Base-by-base conservation (phyloP, 2,888 invertebrate species). In the Nebria brevicollis region DNA sequence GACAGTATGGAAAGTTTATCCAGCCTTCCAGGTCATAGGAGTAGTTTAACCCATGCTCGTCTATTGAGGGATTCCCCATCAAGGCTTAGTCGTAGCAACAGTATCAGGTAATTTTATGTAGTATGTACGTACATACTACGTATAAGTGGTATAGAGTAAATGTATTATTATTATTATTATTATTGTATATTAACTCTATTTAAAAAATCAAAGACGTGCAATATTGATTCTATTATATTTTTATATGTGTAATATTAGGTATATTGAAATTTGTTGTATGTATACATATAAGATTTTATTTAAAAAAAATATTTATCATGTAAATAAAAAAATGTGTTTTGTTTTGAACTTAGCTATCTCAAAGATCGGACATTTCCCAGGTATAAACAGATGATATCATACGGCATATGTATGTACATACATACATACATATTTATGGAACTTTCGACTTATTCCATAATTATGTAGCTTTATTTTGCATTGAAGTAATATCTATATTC, bases 291-390 rank as follows among this genome's bases (percentile, higher is more conserved):
- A 54, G 54, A 54, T 54, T 54, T 54, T 4, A 34, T 34, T 34
- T 54, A 8, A 13, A 54, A 54, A 54, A 54, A 54, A 54, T 13
- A 11, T 54, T 8, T 54, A 54, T 34, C 54, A 54, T 54, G 54
- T 54, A 54, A 54, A 54, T 54, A 54, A 54, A 54, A 11, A 3
- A 54, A 77, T 81, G 77, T 81, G 72, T 76, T 66, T 80, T 81
- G 76, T 81, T 85, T 85, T 85, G 83, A 83, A 85, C 85, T 83
- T 90, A 96, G 96, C 95, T 95, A 95, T 91, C 95, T 96, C 90
- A 94, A 95, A 94, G 96, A 96, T 93, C 93, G 96, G 95, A 96
- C 96, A 86, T 96, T 96, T 90, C 95, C 96, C 93, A 96, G 96
- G 96, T 95, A 95, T 90, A 93, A 90, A 86, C 72, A 80, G 34